Conservation (phyloP, 2,888 invertebrate genomes). For the Danaus chrysippus region DNA sequence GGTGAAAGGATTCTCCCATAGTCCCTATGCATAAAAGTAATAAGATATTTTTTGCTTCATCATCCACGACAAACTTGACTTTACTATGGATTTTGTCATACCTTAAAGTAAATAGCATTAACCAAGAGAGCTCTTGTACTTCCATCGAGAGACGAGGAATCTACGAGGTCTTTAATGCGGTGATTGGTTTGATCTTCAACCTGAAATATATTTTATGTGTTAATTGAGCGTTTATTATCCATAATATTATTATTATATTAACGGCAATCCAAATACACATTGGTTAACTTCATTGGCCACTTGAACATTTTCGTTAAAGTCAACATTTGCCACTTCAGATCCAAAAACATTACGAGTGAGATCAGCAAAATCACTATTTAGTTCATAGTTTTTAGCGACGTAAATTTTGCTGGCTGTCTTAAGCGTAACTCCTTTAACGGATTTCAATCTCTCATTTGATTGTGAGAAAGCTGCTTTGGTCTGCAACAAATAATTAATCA, state of each 20-base stretch:
- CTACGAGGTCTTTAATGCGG: constrained; percentile 78
- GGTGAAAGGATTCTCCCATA: constrained; percentile 84
- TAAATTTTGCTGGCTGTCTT: constrained; percentile 85
- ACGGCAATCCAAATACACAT: constrained; percentile 76
- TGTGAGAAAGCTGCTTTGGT: constrained; percentile 48
- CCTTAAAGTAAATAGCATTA: constrained; percentile 93
- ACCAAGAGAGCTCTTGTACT: constrained; percentile 84
- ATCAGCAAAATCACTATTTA: constrained; percentile 77
- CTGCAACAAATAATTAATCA: constrained; percentile 38
- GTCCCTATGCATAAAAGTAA: constrained; percentile 58
- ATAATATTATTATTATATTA: too few relatives aligned
- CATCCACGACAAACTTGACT: neutral
- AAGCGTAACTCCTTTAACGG: constrained; percentile 72
- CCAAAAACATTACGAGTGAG: constrained; percentile 79
- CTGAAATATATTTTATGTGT: constrained; percentile 39
- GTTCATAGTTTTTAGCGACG: constrained; percentile 61
- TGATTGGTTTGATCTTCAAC: constrained; percentile 65
- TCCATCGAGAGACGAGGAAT: constrained; percentile 63
- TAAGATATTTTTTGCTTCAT: neutral
- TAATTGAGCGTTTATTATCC: neutral
- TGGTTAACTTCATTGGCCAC: constrained; percentile 82
- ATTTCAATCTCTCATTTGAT: constrained; percentile 40
- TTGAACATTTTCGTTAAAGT: constrained; percentile 74
- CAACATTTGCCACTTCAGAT: constrained; percentile 79
- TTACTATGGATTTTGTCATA: constrained; percentile 31